Evolutionary conservation across 2,113 vertebrate species (phyloP), one percentile per base, ranked within the genome.

Genomic region (Cryptomyrus ogoouensis): DNA sequence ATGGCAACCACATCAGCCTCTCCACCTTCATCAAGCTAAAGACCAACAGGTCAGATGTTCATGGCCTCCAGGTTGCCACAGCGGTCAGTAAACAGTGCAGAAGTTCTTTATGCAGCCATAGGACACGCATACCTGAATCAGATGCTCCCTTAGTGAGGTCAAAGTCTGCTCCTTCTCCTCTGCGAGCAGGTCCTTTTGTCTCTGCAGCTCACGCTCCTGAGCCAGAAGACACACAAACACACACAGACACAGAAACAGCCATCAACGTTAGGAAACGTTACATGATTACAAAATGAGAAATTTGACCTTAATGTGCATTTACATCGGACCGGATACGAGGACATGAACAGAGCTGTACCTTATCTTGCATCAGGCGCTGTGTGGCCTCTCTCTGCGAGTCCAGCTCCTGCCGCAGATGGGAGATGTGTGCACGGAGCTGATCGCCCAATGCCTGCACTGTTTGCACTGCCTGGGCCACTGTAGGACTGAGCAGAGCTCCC

Each of bases 141-240:
- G 95, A 39, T 89, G 92, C 27, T 95, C 92, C 92, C 94, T 95
- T 4, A 96, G 85, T 74, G 92, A 92, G 49, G 92, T 91, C 88
- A 95, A 88, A 44, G 93, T 95, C 88, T 92, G 94, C 84, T 95
- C 90, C 89, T 93, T 94, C 88, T 96, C 95, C 27, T 74, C 39
- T 50, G 88, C 90, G 62, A 96, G 70, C 92, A 95, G 94, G 19
- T 96, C 93, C 46, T 85, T 93, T 91, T 96, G 93, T 85, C 93
- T 88, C 80, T 89, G 92, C 80, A 95, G 47, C 70, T 95, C 94
- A 21, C 7, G 62, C 88, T 95, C 94, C 96, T 97, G 91, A 89
- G 62, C 91, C 92, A n/a, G 91, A 44, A 90, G 53, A 47, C 24
- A 17, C 31, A 66, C 53, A 88, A 9, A 87, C 50, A 87, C 31